Conservation (phyloP, 37 sponge, comb jelly and placozoan genomes). For the Beroe ovata region DNA sequence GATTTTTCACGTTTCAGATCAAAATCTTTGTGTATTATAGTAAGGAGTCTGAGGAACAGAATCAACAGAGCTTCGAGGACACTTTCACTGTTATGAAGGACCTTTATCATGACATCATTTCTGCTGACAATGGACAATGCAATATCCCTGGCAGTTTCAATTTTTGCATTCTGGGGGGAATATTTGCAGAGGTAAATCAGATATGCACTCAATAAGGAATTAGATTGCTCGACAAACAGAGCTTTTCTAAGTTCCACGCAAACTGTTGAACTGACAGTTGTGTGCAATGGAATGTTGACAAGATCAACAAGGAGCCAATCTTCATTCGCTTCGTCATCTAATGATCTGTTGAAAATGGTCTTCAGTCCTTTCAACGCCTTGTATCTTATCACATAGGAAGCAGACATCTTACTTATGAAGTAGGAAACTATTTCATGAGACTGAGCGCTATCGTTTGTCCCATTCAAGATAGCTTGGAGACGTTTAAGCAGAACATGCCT, state of each 20-base stretch:
- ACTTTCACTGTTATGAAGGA: not conserved
- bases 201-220: not conserved
- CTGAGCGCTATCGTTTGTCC: conserved; percentile 7
- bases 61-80: not conserved
- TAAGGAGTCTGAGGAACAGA: not conserved
- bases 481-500: conserved; percentile 50
- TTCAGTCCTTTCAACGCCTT: conserved; percentile 49
- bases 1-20: not conserved
- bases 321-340: conserved; percentile 33
- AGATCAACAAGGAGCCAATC: conserved; percentile 59
- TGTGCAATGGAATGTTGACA: conserved; percentile 47
- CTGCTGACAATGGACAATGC: not conserved
- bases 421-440: conserved; percentile 57
- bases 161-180: not conserved
- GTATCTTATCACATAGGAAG: conserved; percentile 16
- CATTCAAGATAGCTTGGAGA: not conserved
- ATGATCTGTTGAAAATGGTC: conserved; percentile 31
- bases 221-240: conserved; percentile 15
- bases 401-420: conserved; percentile 45
- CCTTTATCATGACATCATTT: conserved; percentile 17
- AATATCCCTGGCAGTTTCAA: not conserved
- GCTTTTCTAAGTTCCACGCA: conserved; percentile 29
- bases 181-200: conserved; percentile 24
- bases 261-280: not conserved
- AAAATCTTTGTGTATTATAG: not conserved